These are phyloP conservation scores for Synergus gifuensis DNA, from an alignment of 2,888 invertebrate species.

Conservation along the genomic window DNA sequence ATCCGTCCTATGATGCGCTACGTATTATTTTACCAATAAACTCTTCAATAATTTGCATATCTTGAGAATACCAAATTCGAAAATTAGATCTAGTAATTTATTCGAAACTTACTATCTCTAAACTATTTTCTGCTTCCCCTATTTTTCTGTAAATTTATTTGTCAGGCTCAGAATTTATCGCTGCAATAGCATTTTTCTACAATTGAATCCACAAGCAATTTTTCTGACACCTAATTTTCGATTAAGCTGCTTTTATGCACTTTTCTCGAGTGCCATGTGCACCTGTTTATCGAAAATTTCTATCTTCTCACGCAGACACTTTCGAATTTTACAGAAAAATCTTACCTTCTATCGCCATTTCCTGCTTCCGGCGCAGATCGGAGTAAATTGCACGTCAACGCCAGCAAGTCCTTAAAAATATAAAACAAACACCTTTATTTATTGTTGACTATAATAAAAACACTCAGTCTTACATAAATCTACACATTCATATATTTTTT, in stretches of 20 bases:
- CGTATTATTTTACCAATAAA: background rate
- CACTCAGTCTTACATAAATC: background rate
- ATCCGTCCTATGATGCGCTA: background rate
- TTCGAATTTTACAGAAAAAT: constrained; percentile 22
- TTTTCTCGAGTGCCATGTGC: background rate
- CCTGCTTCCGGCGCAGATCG: constrained; percentile 45
- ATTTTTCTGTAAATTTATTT: background rate
- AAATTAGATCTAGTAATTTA: background rate
- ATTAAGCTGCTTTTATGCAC: background rate
- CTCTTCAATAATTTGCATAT: background rate
- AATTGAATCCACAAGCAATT: background rate
- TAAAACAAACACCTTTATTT: constrained; percentile 21
- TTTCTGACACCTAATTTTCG: background rate
- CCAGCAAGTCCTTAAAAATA: constrained; percentile 33
- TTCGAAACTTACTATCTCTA: no score
- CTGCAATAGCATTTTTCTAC: background rate
- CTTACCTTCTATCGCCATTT: constrained; percentile 20
- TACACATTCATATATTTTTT: background rate
- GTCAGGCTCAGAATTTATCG: background rate
- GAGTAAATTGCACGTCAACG: constrained; percentile 48
- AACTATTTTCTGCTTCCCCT: background rate
- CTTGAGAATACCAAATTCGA: background rate
- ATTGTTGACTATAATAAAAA: background rate
- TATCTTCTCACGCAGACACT: constrained; percentile 9
- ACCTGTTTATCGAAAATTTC: background rate